A percentile compares a stretch with the other conserved stretches of the same genome.
These are phyloP conservation scores for Muntiacus muntjak DNA, from an alignment of 2,113 vertebrate species.

Conservation along the genomic window DNA sequence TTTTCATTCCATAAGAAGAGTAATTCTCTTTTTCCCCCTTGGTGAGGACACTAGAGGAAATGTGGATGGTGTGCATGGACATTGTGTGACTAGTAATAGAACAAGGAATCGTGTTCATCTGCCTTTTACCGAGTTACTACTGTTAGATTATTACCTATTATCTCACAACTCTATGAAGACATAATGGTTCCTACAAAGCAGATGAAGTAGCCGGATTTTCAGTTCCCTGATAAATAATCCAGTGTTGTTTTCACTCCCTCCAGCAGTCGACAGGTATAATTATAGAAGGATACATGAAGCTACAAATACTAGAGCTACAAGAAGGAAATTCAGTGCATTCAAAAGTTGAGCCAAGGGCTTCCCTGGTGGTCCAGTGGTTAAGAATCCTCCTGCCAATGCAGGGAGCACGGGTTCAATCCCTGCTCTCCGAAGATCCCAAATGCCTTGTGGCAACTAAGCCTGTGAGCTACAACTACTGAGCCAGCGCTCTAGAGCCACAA, in stretches of 20 bases:
- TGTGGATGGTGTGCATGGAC: not conserved
- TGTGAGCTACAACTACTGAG: not conserved
- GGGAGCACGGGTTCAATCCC: not conserved
- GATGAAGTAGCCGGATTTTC: not conserved
- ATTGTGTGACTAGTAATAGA: not conserved
- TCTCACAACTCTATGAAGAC: not conserved
- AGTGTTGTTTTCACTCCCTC: not conserved
- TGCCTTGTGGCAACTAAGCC: not conserved
- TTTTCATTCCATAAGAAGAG: not conserved
- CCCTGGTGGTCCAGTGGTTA: not conserved
- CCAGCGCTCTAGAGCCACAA: not conserved
- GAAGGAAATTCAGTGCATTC: not conserved
- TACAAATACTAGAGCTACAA: not conserved
- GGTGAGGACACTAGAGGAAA: not conserved
- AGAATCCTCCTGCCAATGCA: not conserved
- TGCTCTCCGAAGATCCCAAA: not conserved
- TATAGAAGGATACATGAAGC: not conserved
- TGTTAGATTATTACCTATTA: not conserved
- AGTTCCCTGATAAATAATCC: not conserved
- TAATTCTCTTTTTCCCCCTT: not conserved
- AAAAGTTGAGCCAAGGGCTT: not conserved
- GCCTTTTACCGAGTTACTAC: not conserved
- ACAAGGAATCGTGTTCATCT: not conserved
- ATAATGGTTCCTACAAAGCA: not conserved
- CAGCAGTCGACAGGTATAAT: not conserved